Percentiles rank a stretch among this genome's conserved stretches.
These are phyloP conservation scores for Fregata magnificens DNA, from an alignment of 2,113 vertebrate genomes.

Conservation along the genomic window DNA sequence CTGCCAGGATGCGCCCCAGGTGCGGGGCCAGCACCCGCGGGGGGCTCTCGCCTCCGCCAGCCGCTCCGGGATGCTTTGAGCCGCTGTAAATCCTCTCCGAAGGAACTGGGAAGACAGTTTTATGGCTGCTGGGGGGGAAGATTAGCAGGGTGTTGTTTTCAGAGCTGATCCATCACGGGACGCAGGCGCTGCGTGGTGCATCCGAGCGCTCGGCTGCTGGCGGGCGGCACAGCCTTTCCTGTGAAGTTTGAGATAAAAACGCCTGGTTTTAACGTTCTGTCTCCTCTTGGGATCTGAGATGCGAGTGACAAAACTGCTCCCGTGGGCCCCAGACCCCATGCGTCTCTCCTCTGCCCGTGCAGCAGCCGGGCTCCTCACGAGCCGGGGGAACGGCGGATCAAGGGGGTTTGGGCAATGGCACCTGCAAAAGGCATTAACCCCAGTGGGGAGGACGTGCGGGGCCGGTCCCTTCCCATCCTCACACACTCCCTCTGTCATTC, in stretches of 20 bases:
- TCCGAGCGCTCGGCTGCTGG: not conserved
- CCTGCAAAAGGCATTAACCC: conserved; percentile 55
- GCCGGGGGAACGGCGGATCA: fast-evolving
- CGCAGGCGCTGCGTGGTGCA: not conserved
- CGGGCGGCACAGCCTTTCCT: not conserved
- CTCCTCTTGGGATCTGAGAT: not conserved
- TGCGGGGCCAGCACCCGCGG: fast-evolving
- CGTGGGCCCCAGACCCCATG: fast-evolving
- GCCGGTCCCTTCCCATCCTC: not conserved
- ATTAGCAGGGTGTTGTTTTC: conserved; percentile 26
- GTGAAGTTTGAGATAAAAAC: not conserved
- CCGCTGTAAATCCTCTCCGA: conserved; percentile 5
- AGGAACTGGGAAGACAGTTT: conserved; percentile 36
- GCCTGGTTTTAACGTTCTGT: not conserved
- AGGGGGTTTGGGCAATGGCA: not conserved
- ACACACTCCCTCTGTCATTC: not conserved
- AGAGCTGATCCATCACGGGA: conserved; percentile 16
- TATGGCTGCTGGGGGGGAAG: conserved; percentile 19
- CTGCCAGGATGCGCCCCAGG: not conserved
- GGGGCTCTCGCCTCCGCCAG: not conserved
- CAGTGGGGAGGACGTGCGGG: not conserved
- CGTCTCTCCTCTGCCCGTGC: not conserved
- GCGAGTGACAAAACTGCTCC: not conserved
- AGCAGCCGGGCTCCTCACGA: fast-evolving
- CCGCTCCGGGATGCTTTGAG: not conserved